Percentiles rank a stretch among this genome's conserved stretches.
phyloP scores from a whole-genome alignment of 1,140 invertebrate species.

The Leptopilina boulardi region DNA sequence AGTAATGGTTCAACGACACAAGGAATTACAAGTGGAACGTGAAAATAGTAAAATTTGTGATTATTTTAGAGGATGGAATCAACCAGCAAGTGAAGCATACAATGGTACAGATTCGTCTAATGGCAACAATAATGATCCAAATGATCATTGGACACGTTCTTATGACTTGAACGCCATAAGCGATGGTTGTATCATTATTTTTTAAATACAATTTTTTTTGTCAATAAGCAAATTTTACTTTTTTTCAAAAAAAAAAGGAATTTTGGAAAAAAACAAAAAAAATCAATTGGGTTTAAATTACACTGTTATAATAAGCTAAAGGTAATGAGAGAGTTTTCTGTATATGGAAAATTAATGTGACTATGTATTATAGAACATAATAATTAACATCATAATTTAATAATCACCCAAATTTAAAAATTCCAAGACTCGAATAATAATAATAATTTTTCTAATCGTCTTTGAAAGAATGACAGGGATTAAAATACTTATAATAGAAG shows the following conservation, averaged over 20 bases:
- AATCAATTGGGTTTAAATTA: not conserved
- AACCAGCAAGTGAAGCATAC: conserved; percentile 12
- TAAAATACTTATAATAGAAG: not conserved
- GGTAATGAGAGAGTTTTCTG: too few relatives aligned
- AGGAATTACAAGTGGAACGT: not conserved
- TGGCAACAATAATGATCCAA: conserved; percentile 13
- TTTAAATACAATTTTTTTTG: not conserved
- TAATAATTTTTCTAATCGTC: not conserved
- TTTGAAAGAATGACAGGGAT: not conserved
- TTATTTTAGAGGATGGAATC: conserved; percentile 16
- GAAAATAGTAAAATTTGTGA: conserved; percentile 19
- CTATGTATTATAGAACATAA: too few relatives aligned
- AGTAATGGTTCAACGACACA: not conserved
- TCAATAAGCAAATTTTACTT: not conserved
- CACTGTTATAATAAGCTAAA: too few relatives aligned
- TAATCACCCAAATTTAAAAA: not conserved
- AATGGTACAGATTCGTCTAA: not conserved
- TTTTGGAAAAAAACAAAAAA: not conserved
- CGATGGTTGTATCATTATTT: conserved; percentile 25
- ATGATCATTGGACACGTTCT: conserved; percentile 21
- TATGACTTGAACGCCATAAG: conserved; percentile 14
- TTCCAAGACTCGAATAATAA: not conserved
- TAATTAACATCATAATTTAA: too few relatives aligned
- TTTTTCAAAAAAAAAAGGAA: not conserved
- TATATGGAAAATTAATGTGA: too few relatives aligned